These are phyloP conservation scores for Lytechinus variegatus DNA, from an alignment of 35 echinoderm and acorn worm species.

Conservation along the genomic window DNA sequence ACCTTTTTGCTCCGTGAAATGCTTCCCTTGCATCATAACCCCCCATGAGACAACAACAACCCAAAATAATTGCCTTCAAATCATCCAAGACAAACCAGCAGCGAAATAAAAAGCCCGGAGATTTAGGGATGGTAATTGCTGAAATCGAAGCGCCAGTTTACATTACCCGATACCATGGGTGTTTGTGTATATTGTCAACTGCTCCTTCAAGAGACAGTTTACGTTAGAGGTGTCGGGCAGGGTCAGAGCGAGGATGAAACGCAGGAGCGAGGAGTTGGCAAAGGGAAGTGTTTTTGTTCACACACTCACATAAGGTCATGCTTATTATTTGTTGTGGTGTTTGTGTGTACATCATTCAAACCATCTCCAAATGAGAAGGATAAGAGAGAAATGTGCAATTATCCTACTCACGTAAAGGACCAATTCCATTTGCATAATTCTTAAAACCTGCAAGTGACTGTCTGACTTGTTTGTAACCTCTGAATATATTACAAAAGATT, in stretches of 20 bases:
- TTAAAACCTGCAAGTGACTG: too few species aligned
- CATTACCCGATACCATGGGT: constrained; percentile 21
- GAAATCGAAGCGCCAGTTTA: constrained; percentile 38
- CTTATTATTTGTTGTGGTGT: neutral
- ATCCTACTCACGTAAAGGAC: neutral
- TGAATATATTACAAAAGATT: neutral
- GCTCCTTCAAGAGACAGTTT: constrained; percentile 10
- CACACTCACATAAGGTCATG: neutral
- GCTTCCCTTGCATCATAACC: neutral
- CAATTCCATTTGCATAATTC: too few species aligned
- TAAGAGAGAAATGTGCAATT: neutral
- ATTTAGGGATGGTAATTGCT: constrained; percentile 16
- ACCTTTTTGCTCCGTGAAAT: too few species aligned
- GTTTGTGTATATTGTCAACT: constrained; percentile 42
- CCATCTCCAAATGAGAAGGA: neutral
- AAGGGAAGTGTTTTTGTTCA: neutral
- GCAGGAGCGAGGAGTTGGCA: neutral
- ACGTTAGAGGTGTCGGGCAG: neutral
- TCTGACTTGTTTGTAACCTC: too few species aligned
- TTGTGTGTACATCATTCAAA: neutral
- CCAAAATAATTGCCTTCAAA: constrained; percentile 29
- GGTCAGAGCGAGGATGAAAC: neutral
- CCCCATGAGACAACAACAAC: neutral
- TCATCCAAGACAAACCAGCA: neutral
- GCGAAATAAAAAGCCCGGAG: neutral